Base-by-base conservation (phyloP, 2,797 vertebrate species). In the Pangasius krempfi region DNA sequence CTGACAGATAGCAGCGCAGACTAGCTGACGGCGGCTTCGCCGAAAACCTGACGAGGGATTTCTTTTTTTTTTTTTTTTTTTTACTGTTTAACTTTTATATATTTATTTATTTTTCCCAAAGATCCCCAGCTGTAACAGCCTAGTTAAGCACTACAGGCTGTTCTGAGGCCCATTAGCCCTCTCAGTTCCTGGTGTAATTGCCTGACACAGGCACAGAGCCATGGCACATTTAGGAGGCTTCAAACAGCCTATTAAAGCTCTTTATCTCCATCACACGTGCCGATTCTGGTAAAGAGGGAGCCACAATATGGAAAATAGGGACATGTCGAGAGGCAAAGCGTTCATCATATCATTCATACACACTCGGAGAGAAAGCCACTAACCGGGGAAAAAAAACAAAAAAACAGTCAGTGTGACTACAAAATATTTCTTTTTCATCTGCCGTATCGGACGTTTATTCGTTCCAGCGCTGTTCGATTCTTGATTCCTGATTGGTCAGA, bases 1-100 rank as follows among this genome's bases (percentile, higher is more conserved):
- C 94, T 94, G 94, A 89, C 92, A 89, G 89, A 91, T 92, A 93
- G 83, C 73, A 84, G 68, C 33, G 76, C 80, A 22, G 85, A 88
- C 82, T 62, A 27, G 87, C 80, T 85, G 86, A 87, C 68, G 47
- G 84, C 78, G 73, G 60, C 22, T 60, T 0, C 37, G 40, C 40
- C 50, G 40, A 54, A 86, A 54, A 60, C 52, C 47, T 83, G 84
- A 84, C 72, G 37, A 75, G 33, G 47, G 27, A n/a, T n/a, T n/a
- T n/a, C n/a, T 37, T 30, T 58, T 9, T 8, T 4, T 79, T 13
- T 16, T 54, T 22, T 33, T 56, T 33, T 16, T 56, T 56, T 52
- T 9, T 44, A 44, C 0, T 44, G 40, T 44, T 44, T 5, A 44
- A 44, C 5, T 44, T 44, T 44, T 44, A 44, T 62, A n/a, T 62